Percentiles rank a stretch among this genome's conserved stretches.
These are phyloP conservation scores for Strigamia maritima DNA, from an alignment of 2,888 invertebrate genomes.

Conservation along the genomic window DNA sequence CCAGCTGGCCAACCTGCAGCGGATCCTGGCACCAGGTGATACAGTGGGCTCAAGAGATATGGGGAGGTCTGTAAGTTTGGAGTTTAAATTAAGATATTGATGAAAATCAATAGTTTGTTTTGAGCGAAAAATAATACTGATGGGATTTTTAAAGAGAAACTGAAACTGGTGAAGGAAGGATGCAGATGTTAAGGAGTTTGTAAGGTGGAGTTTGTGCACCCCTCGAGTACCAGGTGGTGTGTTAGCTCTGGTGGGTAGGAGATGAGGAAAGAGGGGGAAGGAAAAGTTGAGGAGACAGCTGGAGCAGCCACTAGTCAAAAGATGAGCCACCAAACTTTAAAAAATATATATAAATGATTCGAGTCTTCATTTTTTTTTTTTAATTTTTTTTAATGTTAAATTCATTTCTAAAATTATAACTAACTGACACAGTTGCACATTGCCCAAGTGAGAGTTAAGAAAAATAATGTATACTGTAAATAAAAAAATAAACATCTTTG, in stretches of 20 bases:
- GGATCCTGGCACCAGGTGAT: slow-evolving; percentile 18
- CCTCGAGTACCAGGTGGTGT: slow-evolving; percentile 4
- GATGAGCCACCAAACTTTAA: slow-evolving; percentile 9
- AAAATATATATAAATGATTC: neutral
- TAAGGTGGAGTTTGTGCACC: slow-evolving; percentile 25
- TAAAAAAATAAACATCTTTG: neutral
- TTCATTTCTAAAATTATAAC: neutral
- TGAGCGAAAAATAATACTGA: neutral
- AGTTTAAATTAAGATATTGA: neutral
- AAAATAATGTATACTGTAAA: neutral
- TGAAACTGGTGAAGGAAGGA: neutral
- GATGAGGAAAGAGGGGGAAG: slow-evolving; percentile 34
- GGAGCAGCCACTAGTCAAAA: slow-evolving; percentile 22
- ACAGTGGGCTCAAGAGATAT: neutral
- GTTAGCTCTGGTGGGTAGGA: slow-evolving; percentile 13
- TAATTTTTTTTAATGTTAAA: neutral
- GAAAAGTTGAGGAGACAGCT: slow-evolving; percentile 31
- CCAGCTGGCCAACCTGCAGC: slow-evolving; percentile 31
- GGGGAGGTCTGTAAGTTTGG: neutral
- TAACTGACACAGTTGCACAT: neutral
- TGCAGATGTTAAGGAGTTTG: slow-evolving; percentile 5
- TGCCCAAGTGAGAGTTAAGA: neutral
- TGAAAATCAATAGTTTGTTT: neutral
- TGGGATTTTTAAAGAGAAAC: neutral
- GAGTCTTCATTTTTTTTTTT: neutral